A percentile compares a stretch with the other conserved stretches of the same genome.
Evolutionary conservation across 2,888 invertebrate species (phyloP).

Genomic region (Psococerastis gibbosa): DNA sequence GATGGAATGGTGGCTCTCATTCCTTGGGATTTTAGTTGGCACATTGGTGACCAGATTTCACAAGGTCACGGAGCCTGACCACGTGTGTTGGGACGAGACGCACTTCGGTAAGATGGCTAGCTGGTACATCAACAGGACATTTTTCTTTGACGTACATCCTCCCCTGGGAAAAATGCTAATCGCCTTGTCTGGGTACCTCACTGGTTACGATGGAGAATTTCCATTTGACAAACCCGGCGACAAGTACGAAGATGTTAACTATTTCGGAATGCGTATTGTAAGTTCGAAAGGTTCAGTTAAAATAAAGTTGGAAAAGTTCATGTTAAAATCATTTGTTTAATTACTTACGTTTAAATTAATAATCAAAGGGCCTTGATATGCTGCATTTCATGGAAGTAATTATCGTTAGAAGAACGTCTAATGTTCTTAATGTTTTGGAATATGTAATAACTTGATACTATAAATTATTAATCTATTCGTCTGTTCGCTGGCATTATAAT

Average conservation of each 20-base stretch:
- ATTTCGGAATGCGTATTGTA: slow-evolving; percentile 86
- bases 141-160: slow-evolving; percentile 97
- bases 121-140: slow-evolving; percentile 93
- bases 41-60: slow-evolving; percentile 65
- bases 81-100: slow-evolving; percentile 97
- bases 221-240: slow-evolving; percentile 92
- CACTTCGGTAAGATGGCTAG: slow-evolving; percentile 99
- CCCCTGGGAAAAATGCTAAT: slow-evolving; percentile 97
- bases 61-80: slow-evolving; percentile 78
- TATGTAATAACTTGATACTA: no score
- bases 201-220: slow-evolving; percentile 87
- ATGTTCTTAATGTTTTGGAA: no score
- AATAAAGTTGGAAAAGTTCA: neutral
- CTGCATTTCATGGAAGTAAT: no score
- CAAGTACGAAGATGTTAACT: slow-evolving; percentile 72
- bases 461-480: no score
- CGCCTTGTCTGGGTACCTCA: slow-evolving; percentile 73
- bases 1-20: slow-evolving; percentile 41
- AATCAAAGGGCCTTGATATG: no score
- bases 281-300: slow-evolving; percentile 23
- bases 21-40: slow-evolving; percentile 40
- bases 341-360: slow-evolving; percentile 8
- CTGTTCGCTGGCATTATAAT: no score
- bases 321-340: slow-evolving; percentile 2
- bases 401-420: no score